Base-by-base conservation (phyloP, 1,140 invertebrate species). In the Hylyphantes graminicola region DNA sequence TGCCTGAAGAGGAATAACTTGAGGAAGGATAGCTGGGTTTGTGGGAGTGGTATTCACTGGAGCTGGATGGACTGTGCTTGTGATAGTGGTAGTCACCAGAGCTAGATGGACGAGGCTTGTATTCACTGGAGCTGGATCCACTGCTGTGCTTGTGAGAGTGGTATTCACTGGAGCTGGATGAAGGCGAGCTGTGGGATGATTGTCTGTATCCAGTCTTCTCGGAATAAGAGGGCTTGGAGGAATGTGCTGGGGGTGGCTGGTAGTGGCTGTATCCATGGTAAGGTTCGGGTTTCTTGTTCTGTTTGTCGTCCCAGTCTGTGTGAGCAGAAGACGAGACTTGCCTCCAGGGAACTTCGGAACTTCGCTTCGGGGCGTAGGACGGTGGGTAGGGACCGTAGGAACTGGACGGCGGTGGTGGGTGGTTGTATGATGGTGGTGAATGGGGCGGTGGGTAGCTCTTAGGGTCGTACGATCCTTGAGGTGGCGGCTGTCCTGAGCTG, bases 221-320 rank as follows among this genome's bases (percentile, higher is more conserved):
- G 7, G 75, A 11, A 10, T 76, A 48, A 50, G 64, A 54, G 54
- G 75, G 21, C 9, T 7, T 21, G 0, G 80, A 57, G 6, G 35
- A 50, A 10, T 63, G 80, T 10, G 55, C 70, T 19, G 80, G 80
- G 67, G 64, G 80, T 2, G 80, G 68, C 7, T 57, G 59, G 17
- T 83, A 74, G 2, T 11, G 21, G 1, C 48, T 54, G 6, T 59
- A n/a, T 7, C 13, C 19, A 11, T 67, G 35, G n/a, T 61, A 75
- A 17, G 48, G 12, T 17, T 83, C 70, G 6, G 55, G 72, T 17
- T 68, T 81, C 48, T 63, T 76, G 59, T 35, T 78, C 6, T 21
- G 19, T 51, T 83, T 83, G 59, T 83, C 80, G 50, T 83, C 80
- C 80, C 80, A 83, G 35, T 83, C 80, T 13, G 80, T 83, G 21